A percentile compares a stretch with the other conserved stretches of the same genome.
Evolutionary conservation across 2,797 vertebrate species (phyloP).

Genomic region (Melanotaenia maccullochi): DNA sequence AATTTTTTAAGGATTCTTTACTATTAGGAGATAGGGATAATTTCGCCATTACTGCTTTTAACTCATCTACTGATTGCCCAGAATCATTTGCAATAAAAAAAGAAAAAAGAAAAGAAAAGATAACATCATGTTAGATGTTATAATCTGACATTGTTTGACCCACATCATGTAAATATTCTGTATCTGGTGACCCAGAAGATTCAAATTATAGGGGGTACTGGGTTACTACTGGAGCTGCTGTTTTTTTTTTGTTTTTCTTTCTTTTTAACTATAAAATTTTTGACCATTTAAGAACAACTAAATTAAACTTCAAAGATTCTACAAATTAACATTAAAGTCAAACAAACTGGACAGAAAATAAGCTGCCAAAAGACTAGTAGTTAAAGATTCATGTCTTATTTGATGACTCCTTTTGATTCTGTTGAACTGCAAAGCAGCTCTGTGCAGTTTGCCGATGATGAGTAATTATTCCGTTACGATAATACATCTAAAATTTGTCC

Average conservation of each 20-base stretch:
- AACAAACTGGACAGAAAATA: conserved; percentile 25
- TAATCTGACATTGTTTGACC: too few relatives aligned
- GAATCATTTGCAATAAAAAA: too few relatives aligned
- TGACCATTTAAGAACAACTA: conserved; percentile 7
- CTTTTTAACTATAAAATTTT: background rate
- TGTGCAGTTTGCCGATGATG: conserved; percentile 30
- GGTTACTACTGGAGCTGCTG: too few relatives aligned
- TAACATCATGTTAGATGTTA: too few relatives aligned
- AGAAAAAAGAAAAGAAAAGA: too few relatives aligned
- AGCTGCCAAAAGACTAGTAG: conserved; percentile 34
- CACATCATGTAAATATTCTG: too few relatives aligned
- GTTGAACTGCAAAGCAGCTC: conserved; percentile 31
- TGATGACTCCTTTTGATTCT: conserved; percentile 64
- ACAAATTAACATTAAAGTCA: conserved; percentile 7
- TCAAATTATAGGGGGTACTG: too few relatives aligned
- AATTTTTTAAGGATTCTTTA: too few relatives aligned
- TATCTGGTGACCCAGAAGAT: too few relatives aligned
- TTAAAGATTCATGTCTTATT: conserved; percentile 66
- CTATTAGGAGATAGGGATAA: too few relatives aligned
- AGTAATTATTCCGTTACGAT: conserved; percentile 64
- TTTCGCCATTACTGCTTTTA: too few relatives aligned
- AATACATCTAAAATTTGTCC: conserved; percentile 57
- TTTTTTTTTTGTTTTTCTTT: background rate
- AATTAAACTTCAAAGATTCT: background rate
- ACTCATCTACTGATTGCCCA: too few relatives aligned